Evolutionary conservation across 2,113 vertebrate genomes (phyloP), one percentile per base, ranked within the genome.

Genomic region (Alosa alosa): DNA sequence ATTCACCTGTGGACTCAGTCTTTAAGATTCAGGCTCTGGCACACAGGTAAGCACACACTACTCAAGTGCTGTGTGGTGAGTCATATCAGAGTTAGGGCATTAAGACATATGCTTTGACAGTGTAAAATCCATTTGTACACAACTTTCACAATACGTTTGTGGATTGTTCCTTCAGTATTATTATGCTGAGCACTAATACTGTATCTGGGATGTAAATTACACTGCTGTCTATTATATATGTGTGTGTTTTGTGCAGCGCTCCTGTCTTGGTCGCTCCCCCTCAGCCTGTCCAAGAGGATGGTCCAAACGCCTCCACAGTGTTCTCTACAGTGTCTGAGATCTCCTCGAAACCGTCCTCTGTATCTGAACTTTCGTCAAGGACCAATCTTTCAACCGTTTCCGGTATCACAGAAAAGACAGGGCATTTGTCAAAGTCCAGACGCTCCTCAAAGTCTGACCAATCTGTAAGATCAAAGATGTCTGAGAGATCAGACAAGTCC

Each of bases 321-420:
- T 4, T 91, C 31, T 93, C 93, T 7, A 92, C 91, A 0, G 57
- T 93, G 3, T 94, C 94, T 0, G 92, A 94, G 84, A 81, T 93
- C 47, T 90, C 91, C 1, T 92, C 92, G 0, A 91, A 91, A 22
- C 22, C 88, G 0, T 94, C 92, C 0, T 55, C 47, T 49, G 86
- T 84, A 39, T 88, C 88, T 9, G 83, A 87, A 10, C 68, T 94
- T 78, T 90, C 90, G 57, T 90, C 92, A 0, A 85, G 87, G 81
- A 89, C 91, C 0, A 85, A 10, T 5, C 83, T 83, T 47, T 86
- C 88, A 0, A 91, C 84, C 39, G 86, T 81, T 57, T 91, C 90
- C 0, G 87, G 87, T 18, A 86, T 85, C 31, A 64, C 89, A 0
- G 47, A 86, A 4, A 85, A 82, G 81, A 89, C 91, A 0, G 88